Evolutionary conservation across 1,140 invertebrate species (phyloP), one percentile per base, ranked within the genome.

Genomic region (Paralvinella palmiformis): DNA sequence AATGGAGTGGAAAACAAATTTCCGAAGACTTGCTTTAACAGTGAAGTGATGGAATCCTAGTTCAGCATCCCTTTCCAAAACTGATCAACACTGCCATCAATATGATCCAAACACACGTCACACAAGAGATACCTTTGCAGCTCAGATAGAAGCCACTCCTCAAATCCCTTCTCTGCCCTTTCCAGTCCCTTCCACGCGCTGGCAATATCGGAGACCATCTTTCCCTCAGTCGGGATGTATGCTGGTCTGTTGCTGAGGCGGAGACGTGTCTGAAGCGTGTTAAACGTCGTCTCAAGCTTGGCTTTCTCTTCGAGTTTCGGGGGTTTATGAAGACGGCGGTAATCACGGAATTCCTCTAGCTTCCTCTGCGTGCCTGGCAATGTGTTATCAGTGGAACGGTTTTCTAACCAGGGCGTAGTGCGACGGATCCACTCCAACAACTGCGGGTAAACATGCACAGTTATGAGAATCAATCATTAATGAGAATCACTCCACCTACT

Each of bases 181-280:
- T 99, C 95, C 68, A 99, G 83, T 55, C 94, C 86, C 84, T 97
- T 98, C 96, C 96, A 99, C n/a, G 96, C 91, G 82, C 91, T 91
- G 62, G 93, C 89, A 82, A 99, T 98, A 79, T 99, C 96, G 68
- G 91, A 92, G 67, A 99, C 93, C 87, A 96, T 93, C 83, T 98
- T 98, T 71, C 96, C 96, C 83, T 99, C 96, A 52, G 94, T 97
- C 55, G 96, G 96, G 87, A 98, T 90, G 79, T 98, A 99, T 52
- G 96, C 95, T 36, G 96, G 96, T 73, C 65, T 29, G 37, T 63
- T 63, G 96, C 86, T 82, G 22, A 98, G 98, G 75, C 92, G 96
- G 33, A 99, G 85, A 72, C 65, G 45, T 95, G 88, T 71, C 98
- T 84, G 78, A 96, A 65, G 55, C 10, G 63, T 62, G 56, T 65